Base-by-base conservation (phyloP, 92 coral and sea anemone species). In the Diadumene lineata region DNA sequence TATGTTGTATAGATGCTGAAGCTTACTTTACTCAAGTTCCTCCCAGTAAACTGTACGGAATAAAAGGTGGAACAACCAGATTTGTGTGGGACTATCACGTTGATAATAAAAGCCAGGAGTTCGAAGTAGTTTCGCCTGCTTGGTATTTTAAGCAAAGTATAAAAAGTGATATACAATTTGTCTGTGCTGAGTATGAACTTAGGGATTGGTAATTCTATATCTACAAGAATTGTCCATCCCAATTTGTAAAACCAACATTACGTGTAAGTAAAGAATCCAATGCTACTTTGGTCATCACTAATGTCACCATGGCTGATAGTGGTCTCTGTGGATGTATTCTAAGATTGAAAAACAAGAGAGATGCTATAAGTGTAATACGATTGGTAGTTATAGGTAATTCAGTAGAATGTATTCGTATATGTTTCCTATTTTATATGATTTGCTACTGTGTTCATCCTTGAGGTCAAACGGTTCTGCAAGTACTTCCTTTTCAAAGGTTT, bases 251-350 rank as follows among this genome's bases (percentile, higher is more conserved):
- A 21, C 72, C 72, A 7, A 68, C 56, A 19, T 15, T 53, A 53
- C 55, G 72, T 2, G 58, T 68, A 48, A 16, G 51, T n/a, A 43
- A 25, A 38, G 72, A 68, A 38, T 17, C 72, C 31, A 23, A 19
- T 4, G 72, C 72, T 68, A 68, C 72, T 68, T 24, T 68, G 72
- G 55, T 68, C 31, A 68, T 68, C 32, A 26, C 7, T 23, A 68
- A 68, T 33, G 72, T 68, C 48, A 68, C 72, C 21, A 19, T 68
- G 57, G 72, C 72, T 43, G 72, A 68, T 56, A 68, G 30, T 33
- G 72, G 72, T 0, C 21, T 51, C 25, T 68, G 44, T 68, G 72
- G 72, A 68, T 68, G 72, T 68, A 34, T 26, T 43, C 24, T 68
- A 38, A n/a, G 10, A 9, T 53, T 53, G 19, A 9, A 15, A 53